Evolutionary conservation across 2,888 invertebrate species (phyloP), one percentile per base, ranked within the genome.

Genomic region (Ichneumon xanthorius): DNA sequence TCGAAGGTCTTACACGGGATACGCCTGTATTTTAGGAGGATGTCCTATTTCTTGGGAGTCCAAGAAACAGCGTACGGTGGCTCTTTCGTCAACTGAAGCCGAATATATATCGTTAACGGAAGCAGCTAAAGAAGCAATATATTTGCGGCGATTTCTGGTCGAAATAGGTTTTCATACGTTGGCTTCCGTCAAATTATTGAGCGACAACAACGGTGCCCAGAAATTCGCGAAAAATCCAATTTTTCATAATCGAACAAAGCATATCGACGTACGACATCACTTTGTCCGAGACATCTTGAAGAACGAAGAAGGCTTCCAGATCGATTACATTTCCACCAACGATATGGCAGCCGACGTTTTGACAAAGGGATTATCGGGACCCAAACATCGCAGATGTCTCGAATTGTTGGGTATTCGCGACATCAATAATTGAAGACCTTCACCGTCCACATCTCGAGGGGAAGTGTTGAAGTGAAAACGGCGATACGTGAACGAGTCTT

Each of bases 1-100:
- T 30, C 14, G 88, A 40, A 80, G 84, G 37, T 89, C 89, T 0
- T 88, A 85, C 5, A 85, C 82, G 7, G 89, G 88, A 19, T 82
- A 63, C 22, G 75, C 82, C 3, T 85, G 87, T 50, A 58, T 76
- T 0, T 16, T 87, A 0, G 58, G 67, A 26, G 82, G 50, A 19
- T 76, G 37, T 40, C 65, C 84, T 9, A 82, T 86, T 0, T 70
- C 77, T n/a, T 84, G 84, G 84, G 75, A 75, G 45, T 50, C 77
- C 4, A 73, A 63, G 37, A 86, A 86, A 26, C 86, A 84, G 22
- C 26, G 37, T 0, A 76, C 80, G 5, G 87, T 80, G 4, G 84
- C 84, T 3, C 40, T 84, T 33, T 80, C 76, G 19, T 82, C 82
- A 11, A 82, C 82, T 6, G 82, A 82, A 30, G 82, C 82, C 0